Conservation (phyloP, 2,113 vertebrate genomes). For the Asarcornis scutulata region DNA sequence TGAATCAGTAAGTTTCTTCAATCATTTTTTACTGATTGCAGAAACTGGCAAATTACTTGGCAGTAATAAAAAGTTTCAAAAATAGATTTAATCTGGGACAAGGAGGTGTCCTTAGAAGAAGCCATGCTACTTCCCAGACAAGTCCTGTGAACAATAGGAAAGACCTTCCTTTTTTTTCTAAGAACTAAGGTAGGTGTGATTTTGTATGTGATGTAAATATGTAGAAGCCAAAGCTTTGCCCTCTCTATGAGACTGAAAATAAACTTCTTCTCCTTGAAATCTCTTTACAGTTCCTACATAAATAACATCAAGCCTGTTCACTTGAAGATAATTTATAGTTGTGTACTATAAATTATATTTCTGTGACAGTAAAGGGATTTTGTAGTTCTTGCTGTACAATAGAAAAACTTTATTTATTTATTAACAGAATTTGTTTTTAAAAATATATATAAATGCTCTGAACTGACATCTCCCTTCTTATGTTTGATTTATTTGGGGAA, state of each 20-base stretch:
- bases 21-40: no score
- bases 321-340: neutral
- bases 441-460: neutral
- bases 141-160: neutral
- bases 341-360: neutral
- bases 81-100: neutral
- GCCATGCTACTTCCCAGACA: neutral
- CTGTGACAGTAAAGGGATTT: neutral
- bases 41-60: no score
- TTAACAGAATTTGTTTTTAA: neutral
- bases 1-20: neutral
- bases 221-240: neutral
- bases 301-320: neutral
- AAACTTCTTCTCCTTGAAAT: neutral
- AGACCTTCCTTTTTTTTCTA: neutral
- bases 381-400: neutral
- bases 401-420: neutral
- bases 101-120: neutral
- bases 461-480: neutral
- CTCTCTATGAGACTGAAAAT: neutral
- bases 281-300: neutral
- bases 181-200: neutral
- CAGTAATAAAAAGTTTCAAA: neutral
- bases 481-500: slow-evolving; percentile 14
- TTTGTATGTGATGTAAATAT: neutral